Evolutionary conservation across 2,113 vertebrate species (phyloP).

Genomic region (Turnix velox): DNA sequence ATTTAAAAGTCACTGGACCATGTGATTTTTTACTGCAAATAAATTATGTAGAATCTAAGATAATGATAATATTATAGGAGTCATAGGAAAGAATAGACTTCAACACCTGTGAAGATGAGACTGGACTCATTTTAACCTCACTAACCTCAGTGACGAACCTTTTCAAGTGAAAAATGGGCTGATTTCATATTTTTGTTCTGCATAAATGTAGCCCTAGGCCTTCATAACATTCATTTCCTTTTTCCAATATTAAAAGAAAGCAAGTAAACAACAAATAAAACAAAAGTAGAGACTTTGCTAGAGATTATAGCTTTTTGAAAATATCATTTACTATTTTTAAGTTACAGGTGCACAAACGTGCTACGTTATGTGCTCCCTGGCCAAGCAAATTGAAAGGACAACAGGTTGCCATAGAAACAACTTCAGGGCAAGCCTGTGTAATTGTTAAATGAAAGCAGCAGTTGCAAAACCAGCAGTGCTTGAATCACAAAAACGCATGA

Average conservation of each 20-base stretch:
- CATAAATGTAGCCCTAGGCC: not conserved
- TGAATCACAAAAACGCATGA: not conserved
- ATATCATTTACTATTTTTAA: not conserved
- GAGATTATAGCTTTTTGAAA: not conserved
- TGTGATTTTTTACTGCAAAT: not conserved
- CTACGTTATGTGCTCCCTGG: not conserved
- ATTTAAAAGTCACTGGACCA: not conserved
- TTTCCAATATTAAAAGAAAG: not conserved
- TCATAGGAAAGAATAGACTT: not conserved
- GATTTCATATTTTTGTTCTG: not conserved
- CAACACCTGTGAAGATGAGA: not conserved
- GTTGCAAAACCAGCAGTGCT: not conserved
- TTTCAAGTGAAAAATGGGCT: rapidly evolving
- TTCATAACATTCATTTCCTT: not conserved
- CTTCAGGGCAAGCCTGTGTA: not conserved
- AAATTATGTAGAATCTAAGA: not conserved
- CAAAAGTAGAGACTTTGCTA: not conserved
- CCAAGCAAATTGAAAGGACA: not conserved
- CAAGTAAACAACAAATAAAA: not conserved
- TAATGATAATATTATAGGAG: not conserved
- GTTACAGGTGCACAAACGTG: not conserved
- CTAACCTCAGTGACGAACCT: not conserved
- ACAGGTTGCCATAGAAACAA: constrained; percentile 37
- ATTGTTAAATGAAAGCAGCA: not conserved
- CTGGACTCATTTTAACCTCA: not conserved